These are phyloP conservation scores for Chrysopa pallens DNA, from an alignment of 1,140 invertebrate genomes.

Conservation along the genomic window DNA sequence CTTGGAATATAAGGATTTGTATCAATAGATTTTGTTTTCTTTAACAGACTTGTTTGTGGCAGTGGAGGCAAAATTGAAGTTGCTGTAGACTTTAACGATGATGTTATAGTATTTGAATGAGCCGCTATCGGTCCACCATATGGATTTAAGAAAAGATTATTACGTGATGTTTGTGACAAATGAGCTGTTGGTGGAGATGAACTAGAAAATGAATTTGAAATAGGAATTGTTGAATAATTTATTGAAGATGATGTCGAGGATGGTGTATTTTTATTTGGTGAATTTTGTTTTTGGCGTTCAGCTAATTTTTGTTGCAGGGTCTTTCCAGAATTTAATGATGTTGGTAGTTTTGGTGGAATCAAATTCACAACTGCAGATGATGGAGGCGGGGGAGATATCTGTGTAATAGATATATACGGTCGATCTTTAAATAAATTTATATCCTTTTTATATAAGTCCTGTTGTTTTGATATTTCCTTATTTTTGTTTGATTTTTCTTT, in stretches of 20 bases:
- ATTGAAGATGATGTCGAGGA: background rate
- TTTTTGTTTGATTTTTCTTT: background rate
- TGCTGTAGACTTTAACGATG: too few relatives aligned
- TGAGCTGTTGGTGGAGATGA: background rate
- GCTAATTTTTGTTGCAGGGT: slow-evolving; percentile 40
- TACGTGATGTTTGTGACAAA: too few relatives aligned
- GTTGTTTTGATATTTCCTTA: background rate
- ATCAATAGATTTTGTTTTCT: too few relatives aligned
- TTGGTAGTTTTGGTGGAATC: slow-evolving; percentile 4
- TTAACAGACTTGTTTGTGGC: too few relatives aligned
- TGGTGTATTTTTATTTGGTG: background rate
- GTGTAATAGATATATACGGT: slow-evolving; percentile 19
- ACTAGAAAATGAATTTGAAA: background rate
- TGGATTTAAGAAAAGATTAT: too few relatives aligned
- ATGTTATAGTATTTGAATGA: too few relatives aligned
- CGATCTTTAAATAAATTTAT: slow-evolving; percentile 10
- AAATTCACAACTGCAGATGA: background rate
- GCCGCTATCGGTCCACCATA: too few relatives aligned
- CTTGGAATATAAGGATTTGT: too few relatives aligned
- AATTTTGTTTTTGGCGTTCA: slow-evolving; percentile 30
- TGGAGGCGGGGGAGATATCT: slow-evolving; percentile 7
- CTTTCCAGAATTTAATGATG: slow-evolving; percentile 29
- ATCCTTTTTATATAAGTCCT: background rate
- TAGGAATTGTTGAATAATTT: background rate
- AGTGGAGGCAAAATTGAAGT: too few relatives aligned